Base-by-base conservation (phyloP, 2,797 vertebrate species). In the Fundulus diaphanus region DNA sequence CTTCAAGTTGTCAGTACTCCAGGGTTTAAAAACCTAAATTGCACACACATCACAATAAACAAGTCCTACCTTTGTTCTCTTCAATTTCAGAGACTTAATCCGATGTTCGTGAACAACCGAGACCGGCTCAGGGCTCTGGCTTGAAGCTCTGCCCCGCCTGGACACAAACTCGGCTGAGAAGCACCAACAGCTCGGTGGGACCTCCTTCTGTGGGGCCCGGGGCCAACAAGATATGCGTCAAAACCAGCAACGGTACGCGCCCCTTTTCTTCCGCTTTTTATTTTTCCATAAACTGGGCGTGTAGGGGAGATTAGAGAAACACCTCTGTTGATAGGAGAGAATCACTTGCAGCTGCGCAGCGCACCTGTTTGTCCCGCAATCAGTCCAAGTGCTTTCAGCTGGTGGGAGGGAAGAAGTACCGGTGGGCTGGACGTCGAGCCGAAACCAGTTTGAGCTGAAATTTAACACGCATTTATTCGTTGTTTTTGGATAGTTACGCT, bases 301-400 rank as follows among this genome's bases (percentile, higher is more conserved):
- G 1, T 40, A 5, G 11, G 46, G 3, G 22, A 31, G 6, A 51
- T 22, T 0, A 35, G 9, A 13, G 27, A 5, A 51, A 51, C n/a
- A 3, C 29, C 18, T 33, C 9, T 5, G 18, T 7, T 22, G 8
- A 2, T 1, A 15, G 12, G 22, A 40, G 61, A 42, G 5, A 8
- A 33, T 15, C 1, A 3, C 0, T n/a, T 7, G 2, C 11, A 9
- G 35, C 8, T 29, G 51, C 7, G 1, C 0, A 0, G 42, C 42
- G 1, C 79, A 89, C 78, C 84, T 85, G 75, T 66, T 83, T 86
- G 80, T 66, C 2, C 1, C 29, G 33, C 44, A 82, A 76, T 48
- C 22, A 27, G 24, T 82, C 35, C 70, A 86, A 87, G 70, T 61
- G 65, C 42, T 49, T 5, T 81, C 88, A 91, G 74, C 89, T 89